Evolutionary conservation across 1,140 invertebrate species (phyloP).

Genomic region (Aphidius gifuensis): DNA sequence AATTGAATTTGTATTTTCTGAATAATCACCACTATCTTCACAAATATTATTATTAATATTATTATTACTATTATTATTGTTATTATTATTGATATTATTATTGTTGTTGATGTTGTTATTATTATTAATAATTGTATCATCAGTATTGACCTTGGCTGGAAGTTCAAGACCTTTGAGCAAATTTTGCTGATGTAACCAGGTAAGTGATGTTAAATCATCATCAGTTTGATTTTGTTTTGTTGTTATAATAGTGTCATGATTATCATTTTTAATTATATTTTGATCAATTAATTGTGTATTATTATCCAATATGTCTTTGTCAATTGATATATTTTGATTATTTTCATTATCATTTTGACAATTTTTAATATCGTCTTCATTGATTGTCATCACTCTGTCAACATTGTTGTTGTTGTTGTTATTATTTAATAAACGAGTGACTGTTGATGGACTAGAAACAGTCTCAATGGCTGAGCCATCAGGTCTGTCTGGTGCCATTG

Average conservation of each 20-base stretch:
- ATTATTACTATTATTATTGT: conserved; percentile 42
- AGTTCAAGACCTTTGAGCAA: conserved; percentile 71
- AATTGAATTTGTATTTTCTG: conserved; percentile 46
- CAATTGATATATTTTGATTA: conserved; percentile 17
- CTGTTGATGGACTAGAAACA: conserved; percentile 33
- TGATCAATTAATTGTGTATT: conserved; percentile 29
- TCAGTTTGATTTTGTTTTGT: conserved; percentile 54
- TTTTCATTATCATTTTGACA: conserved; percentile 31
- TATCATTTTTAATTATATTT: conserved; percentile 11
- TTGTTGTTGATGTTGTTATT: conserved; percentile 43
- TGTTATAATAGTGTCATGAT: conserved; percentile 24
- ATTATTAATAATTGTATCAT: conserved; percentile 46
- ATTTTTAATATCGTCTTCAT: conserved; percentile 35
- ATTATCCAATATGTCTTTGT: conserved; percentile 7
- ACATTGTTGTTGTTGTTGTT: conserved; percentile 17
- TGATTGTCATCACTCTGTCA: conserved; percentile 36
- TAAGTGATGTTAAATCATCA: conserved; percentile 83
- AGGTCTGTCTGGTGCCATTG: conserved; percentile 53
- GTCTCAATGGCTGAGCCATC: conserved; percentile 47
- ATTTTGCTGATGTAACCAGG: conserved; percentile 90
- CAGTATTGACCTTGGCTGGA: conserved; percentile 43
- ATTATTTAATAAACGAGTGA: conserved; percentile 35
- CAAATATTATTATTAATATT: conserved; percentile 46
- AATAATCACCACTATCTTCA: conserved; percentile 45
- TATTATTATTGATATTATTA: conserved; percentile 38